Evolutionary conservation across 2,797 vertebrate genomes (phyloP).

Genomic region (Sebastes elongatus): DNA sequence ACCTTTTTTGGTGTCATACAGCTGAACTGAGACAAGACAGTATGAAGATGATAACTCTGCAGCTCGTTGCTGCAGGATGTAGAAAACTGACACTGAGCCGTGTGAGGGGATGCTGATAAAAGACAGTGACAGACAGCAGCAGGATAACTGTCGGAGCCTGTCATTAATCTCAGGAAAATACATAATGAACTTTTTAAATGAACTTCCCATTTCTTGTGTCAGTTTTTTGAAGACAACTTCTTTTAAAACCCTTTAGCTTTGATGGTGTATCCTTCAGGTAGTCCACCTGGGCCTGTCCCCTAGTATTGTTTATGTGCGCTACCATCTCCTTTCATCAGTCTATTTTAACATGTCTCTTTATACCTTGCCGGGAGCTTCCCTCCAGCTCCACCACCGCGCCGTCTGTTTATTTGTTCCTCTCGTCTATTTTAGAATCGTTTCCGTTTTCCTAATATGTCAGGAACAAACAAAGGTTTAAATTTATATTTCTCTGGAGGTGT

Average conservation of each 20-base stretch:
- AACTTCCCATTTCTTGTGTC: neutral
- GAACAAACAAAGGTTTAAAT: slow-evolving; percentile 71
- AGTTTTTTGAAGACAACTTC: neutral
- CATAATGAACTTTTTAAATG: slow-evolving; percentile 2
- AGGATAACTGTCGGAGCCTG: slow-evolving; percentile 17
- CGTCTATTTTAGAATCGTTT: slow-evolving; percentile 68
- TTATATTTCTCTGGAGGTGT: slow-evolving; percentile 16
- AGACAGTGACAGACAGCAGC: slow-evolving; percentile 46
- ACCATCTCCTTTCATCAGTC: slow-evolving; percentile 60
- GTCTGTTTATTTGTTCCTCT: slow-evolving; percentile 72
- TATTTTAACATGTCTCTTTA: slow-evolving; percentile 68
- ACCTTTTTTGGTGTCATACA: slow-evolving; percentile 76
- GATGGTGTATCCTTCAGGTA: neutral
- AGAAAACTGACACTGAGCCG: slow-evolving; percentile 28
- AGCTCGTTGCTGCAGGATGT: slow-evolving; percentile 49
- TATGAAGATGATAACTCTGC: slow-evolving; percentile 2
- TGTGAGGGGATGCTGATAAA: slow-evolving; percentile 62
- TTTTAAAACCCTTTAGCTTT: neutral
- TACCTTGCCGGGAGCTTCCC: slow-evolving; percentile 48
- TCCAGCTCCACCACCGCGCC: slow-evolving; percentile 49
- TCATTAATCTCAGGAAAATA: slow-evolving; percentile 1
- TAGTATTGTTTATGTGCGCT: slow-evolving; percentile 27
- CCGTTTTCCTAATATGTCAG: slow-evolving; percentile 64
- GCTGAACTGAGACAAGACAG: slow-evolving; percentile 59
- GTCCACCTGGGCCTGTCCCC: neutral